Conservation (phyloP, 2,888 invertebrate genomes). For the Prosapia bicincta region DNA sequence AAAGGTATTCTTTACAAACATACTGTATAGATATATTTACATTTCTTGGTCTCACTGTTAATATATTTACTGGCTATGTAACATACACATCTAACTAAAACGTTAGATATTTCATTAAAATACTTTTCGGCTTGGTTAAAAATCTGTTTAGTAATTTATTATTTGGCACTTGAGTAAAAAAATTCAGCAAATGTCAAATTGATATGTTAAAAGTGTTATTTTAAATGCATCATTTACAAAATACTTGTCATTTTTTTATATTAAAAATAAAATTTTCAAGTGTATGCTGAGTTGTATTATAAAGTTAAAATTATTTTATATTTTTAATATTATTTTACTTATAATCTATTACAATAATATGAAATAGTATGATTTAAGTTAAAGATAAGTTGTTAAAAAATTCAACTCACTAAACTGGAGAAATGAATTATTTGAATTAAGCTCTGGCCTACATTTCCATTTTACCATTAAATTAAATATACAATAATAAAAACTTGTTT, state of each 20-base stretch:
- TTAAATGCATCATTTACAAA: background rate
- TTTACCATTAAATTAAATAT: no score
- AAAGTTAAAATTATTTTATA: no score
- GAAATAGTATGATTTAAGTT: no score
- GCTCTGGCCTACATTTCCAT: no score
- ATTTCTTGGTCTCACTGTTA: background rate
- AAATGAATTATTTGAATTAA: no score
- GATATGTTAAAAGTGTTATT: background rate
- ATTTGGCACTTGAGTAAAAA: background rate
- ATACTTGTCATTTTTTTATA: background rate
- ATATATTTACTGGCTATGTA: background rate
- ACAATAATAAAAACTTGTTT: no score
- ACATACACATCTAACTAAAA: slow-evolving; percentile 19
- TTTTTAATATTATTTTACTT: no score
- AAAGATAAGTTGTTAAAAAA: no score
- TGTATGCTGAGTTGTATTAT: no score
- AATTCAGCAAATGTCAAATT: background rate
- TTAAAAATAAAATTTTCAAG: background rate
- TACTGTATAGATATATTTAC: background rate
- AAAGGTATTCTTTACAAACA: background rate
- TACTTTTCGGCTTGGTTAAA: background rate
- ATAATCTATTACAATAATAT: no score
- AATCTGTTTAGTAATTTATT: background rate
- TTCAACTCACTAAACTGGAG: no score
- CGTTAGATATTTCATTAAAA: slow-evolving; percentile 15